Conservation (phyloP, 2,888 invertebrate genomes). For the Pammene fasciana region DNA sequence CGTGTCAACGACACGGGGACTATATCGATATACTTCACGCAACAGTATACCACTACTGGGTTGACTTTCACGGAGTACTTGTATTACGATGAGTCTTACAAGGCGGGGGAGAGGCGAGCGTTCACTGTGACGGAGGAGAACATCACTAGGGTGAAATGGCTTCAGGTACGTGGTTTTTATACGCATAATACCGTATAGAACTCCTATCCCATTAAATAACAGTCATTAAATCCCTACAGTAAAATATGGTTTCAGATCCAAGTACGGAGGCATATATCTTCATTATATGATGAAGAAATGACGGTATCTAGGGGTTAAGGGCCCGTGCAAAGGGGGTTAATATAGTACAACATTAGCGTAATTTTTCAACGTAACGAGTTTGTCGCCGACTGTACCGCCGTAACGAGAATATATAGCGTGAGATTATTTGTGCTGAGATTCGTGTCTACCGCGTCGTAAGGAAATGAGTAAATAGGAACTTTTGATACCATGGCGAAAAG, state of each 20-base stretch:
- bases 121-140: slow-evolving; percentile 89
- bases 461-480: slow-evolving; percentile 1
- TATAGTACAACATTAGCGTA: slow-evolving; percentile 54
- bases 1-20: slow-evolving; percentile 90
- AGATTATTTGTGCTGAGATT: slow-evolving; percentile 10
- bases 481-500: no score
- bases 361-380: slow-evolving; percentile 55
- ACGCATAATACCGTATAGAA: no score
- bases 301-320: slow-evolving; percentile 42
- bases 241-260: neutral
- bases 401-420: slow-evolving; percentile 46
- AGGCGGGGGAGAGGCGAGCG: slow-evolving; percentile 86
- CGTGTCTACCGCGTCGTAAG: slow-evolving; percentile 1
- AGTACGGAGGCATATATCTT: slow-evolving; percentile 45
- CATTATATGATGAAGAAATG: slow-evolving; percentile 53
- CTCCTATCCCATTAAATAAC: no score
- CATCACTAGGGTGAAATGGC: slow-evolving; percentile 85
- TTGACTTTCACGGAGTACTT: slow-evolving; percentile 89
- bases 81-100: slow-evolving; percentile 88
- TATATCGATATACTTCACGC: slow-evolving; percentile 94
- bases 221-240: no score
- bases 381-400: slow-evolving; percentile 52
- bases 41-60: slow-evolving; percentile 92
- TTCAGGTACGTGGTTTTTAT: slow-evolving; percentile 66
- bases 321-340: slow-evolving; percentile 49